Base-by-base conservation (phyloP, 2,888 invertebrate genomes). In the Hofmannophila pseudospretella region DNA sequence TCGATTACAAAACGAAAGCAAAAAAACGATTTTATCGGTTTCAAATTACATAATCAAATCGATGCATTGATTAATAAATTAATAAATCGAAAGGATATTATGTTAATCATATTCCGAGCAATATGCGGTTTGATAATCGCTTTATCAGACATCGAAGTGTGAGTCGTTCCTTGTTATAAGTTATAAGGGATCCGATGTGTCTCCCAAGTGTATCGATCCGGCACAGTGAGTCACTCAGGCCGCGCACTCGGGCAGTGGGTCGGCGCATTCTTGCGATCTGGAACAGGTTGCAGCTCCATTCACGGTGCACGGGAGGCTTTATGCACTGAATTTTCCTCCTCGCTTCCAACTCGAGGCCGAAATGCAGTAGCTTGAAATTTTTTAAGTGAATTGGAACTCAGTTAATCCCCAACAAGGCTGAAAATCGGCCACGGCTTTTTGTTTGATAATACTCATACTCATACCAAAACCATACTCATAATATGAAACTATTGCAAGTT, bases 211-310 rank as follows among this genome's bases (percentile, higher is more conserved):
- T n/a, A n/a, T n/a, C n/a, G n/a, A n/a, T n/a, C n/a, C n/a, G n/a
- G n/a, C n/a, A n/a, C n/a, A n/a, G 10, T 27, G 27, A 27, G 13
- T 12, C 26, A 26, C 38, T 41, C 51, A 5, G n/a, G n/a, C n/a
- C n/a, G n/a, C n/a, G n/a, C 77, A 77, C 58, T 68, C 61, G 74
- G 72, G 54, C 72, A 77, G 57, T 75, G 62, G 74, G 74, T 69
- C 76, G 72, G 30, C 27, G 20, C 32, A 29, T 25, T 36, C 29
- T 32, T 16, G 8, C 8, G 8, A 43, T 39, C 35, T 14, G 26
- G 33, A 46, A 44, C 44, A 38, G 46, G 46, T 41, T 31, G 38
- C 37, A 34, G 29, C 19, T 16, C 19, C 41, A 45, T 5, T 16
- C 16, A 45, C 38, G 42, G 34, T 43, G 39, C 59, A 56, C 43